A percentile compares a stretch with the other conserved stretches of the same genome.
Conservation (phyloP, 2,888 invertebrate genomes). For the Drosophila melanocephala region DNA sequence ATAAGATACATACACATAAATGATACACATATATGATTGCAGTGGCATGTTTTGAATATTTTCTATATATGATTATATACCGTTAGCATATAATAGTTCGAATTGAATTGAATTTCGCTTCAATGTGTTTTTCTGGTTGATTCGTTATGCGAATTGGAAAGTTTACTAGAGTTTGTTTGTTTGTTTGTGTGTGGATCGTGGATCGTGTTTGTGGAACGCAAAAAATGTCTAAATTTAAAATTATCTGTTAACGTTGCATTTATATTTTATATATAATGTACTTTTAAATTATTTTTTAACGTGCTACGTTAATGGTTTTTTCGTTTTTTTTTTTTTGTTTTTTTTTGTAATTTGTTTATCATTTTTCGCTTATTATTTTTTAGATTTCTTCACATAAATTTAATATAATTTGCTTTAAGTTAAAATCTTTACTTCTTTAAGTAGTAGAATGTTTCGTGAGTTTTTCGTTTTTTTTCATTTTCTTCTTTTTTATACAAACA, state of each 20-base stretch:
- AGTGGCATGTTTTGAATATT: slow-evolving; percentile 57
- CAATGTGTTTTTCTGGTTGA: slow-evolving; percentile 36
- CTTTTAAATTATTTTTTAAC: slow-evolving; percentile 52
- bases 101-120: slow-evolving; percentile 52
- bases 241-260: slow-evolving; percentile 63
- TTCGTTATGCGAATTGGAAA: slow-evolving; percentile 67
- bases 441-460: slow-evolving; percentile 66
- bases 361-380: slow-evolving; percentile 11
- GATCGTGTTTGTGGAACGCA: slow-evolving; percentile 59
- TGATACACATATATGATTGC: slow-evolving; percentile 47
- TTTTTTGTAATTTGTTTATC: slow-evolving; percentile 17
- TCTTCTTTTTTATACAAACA: slow-evolving; percentile 55
- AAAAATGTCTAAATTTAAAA: slow-evolving; percentile 56
- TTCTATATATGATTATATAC: slow-evolving; percentile 47
- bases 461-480: slow-evolving; percentile 18
- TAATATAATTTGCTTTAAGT: slow-evolving; percentile 57
- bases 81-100: slow-evolving; percentile 49
- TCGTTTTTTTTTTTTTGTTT: neutral
- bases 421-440: slow-evolving; percentile 66
- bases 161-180: slow-evolving; percentile 48
- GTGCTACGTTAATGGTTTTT: slow-evolving; percentile 55
- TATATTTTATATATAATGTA: slow-evolving; percentile 44
- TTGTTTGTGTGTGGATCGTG: slow-evolving; percentile 32
- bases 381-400: slow-evolving; percentile 39
- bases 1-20: slow-evolving; percentile 27